Percentiles rank a stretch among this genome's conserved stretches.
Conservation (phyloP, 2,113 vertebrate species). For the Pseudorectes ferrugineus region DNA sequence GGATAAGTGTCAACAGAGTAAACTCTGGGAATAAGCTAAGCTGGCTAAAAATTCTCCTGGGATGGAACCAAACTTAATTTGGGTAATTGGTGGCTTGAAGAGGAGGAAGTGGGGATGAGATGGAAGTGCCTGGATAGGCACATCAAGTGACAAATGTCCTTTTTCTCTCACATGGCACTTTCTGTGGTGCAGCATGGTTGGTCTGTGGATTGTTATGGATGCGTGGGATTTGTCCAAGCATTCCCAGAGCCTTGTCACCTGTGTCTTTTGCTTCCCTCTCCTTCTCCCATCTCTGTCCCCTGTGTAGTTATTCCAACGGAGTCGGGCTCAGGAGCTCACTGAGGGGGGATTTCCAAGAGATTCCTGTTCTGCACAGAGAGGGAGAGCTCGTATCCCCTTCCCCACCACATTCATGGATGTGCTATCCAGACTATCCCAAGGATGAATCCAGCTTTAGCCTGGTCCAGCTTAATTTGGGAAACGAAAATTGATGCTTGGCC, state of each 20-base stretch:
- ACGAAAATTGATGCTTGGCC: background rate
- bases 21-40: background rate
- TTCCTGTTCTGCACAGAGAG: background rate
- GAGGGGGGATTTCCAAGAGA: background rate
- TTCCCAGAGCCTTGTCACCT: background rate
- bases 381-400: accelerated
- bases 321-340: background rate
- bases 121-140: background rate
- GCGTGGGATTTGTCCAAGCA: background rate
- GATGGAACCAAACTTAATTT: background rate
- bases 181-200: background rate
- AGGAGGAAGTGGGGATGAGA: background rate
- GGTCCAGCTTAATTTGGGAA: background rate
- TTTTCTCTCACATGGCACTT: background rate
- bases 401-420: too few species aligned
- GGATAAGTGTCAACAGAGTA: background rate
- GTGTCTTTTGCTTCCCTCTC: background rate
- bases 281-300: background rate
- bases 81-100: background rate
- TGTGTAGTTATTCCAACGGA: background rate
- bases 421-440: background rate
- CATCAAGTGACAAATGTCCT: background rate
- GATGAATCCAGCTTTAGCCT: background rate
- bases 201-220: background rate
- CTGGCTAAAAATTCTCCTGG: background rate